These are phyloP conservation scores for Drosophila birchii DNA, from an alignment of 2,888 invertebrate species.

Conservation along the genomic window DNA sequence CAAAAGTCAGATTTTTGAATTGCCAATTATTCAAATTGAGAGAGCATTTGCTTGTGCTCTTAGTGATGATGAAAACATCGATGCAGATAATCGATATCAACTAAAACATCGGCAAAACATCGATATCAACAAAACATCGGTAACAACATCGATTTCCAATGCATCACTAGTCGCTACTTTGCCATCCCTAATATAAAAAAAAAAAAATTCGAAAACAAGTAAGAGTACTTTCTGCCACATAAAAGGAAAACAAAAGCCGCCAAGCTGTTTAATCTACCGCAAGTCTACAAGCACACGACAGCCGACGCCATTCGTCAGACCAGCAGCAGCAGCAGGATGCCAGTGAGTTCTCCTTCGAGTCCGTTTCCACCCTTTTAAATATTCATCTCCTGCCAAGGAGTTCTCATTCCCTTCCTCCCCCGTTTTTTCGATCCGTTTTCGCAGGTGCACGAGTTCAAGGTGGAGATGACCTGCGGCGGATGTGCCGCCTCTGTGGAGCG, in stretches of 20 bases:
- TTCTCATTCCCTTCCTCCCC: background rate
- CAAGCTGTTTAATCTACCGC: slow-evolving; percentile 81
- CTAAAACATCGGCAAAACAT: too few species aligned
- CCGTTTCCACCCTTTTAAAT: background rate
- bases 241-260: slow-evolving; percentile 36
- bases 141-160: too few species aligned
- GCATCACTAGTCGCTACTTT: too few species aligned
- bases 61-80: too few species aligned
- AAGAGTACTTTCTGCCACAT: slow-evolving; percentile 55
- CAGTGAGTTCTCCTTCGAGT: slow-evolving; percentile 60
- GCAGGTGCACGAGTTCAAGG: slow-evolving; percentile 91
- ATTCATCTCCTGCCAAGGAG: slow-evolving; percentile 6
- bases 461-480: slow-evolving; percentile 97
- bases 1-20: too few species aligned
- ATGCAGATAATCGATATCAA: too few species aligned
- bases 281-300: slow-evolving; percentile 75
- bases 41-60: too few species aligned
- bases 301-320: slow-evolving; percentile 67
- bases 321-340: slow-evolving; percentile 73
- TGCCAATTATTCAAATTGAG: too few species aligned
- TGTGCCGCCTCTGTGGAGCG: slow-evolving; percentile 95
- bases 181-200: slow-evolving; percentile 4
- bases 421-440: slow-evolving; percentile 44
- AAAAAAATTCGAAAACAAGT: slow-evolving; percentile 28
- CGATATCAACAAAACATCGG: too few species aligned